Evolutionary conservation across 2,797 vertebrate species (phyloP).

Genomic region (Sebastes ruberrimus): DNA sequence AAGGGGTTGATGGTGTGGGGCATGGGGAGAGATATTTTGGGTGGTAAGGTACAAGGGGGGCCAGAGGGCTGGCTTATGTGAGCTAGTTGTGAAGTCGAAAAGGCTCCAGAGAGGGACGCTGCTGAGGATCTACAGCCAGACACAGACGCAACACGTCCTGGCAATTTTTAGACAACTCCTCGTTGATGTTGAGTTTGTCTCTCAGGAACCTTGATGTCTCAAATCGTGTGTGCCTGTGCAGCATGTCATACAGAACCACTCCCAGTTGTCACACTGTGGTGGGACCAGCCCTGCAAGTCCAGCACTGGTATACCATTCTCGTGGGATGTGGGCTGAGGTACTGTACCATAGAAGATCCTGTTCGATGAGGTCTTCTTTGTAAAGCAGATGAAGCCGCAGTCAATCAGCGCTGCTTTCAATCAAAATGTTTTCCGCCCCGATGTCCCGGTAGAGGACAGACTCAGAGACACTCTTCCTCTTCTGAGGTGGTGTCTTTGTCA

Average conservation of each 20-base stretch:
- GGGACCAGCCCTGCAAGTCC: neutral
- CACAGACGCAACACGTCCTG: neutral
- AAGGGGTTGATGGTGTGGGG: neutral
- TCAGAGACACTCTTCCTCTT: neutral
- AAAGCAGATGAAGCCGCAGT: neutral
- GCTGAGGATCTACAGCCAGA: neutral
- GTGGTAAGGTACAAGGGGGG: neutral
- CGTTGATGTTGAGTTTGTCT: neutral
- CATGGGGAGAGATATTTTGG: neutral
- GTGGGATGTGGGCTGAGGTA: neutral
- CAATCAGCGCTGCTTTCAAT: neutral
- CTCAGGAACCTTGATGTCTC: neutral
- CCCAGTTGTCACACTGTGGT: neutral
- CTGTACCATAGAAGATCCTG: neutral
- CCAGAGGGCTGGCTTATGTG: neutral
- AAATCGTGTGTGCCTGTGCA: neutral
- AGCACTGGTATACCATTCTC: neutral
- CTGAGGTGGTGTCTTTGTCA: neutral
- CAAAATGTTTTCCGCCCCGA: neutral
- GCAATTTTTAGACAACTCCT: neutral
- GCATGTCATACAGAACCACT: neutral
- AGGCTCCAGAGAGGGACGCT: neutral
- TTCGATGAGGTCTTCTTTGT: neutral
- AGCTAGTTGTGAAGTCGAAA: neutral
- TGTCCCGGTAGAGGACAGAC: neutral